Conservation (phyloP, 2,113 vertebrate species). For the Chauna torquata region DNA sequence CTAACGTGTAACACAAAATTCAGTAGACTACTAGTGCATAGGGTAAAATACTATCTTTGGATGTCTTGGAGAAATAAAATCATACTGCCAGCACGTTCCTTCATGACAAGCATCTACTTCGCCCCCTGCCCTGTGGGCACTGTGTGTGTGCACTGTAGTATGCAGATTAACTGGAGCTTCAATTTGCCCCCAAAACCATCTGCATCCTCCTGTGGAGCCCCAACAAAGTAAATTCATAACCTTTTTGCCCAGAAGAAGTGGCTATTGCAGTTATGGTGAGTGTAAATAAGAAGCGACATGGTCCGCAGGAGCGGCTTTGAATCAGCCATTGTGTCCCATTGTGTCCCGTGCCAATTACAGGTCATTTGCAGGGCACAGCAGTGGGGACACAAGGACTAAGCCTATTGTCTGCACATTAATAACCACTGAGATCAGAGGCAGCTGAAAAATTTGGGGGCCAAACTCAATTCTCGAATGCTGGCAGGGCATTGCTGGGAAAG, state of each 20-base stretch:
- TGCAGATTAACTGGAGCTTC: not conserved
- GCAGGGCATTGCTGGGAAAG: not conserved
- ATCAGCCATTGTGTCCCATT: constrained; percentile 23
- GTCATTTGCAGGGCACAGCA: constrained; percentile 36
- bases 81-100: not conserved
- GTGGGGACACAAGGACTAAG: not conserved
- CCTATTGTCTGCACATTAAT: constrained; percentile 39
- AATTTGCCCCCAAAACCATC: not conserved
- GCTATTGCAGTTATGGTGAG: not conserved
- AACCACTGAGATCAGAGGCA: constrained; percentile 35
- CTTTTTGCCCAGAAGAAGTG: not conserved
- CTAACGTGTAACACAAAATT: not conserved
- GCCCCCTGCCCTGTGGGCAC: not conserved
- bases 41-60: not conserved
- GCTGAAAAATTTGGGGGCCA: not conserved
- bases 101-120: not conserved
- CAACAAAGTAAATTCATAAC: not conserved
- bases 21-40: not conserved
- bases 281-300: constrained; percentile 35
- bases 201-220: not conserved
- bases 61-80: not conserved
- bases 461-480: not conserved
- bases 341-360: constrained; percentile 38
- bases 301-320: not conserved
- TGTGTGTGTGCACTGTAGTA: not conserved